phyloP scores from a whole-genome alignment of 30 jellyfish, hydroid and myxozoan species.

The Turritopsis dohrnii region DNA sequence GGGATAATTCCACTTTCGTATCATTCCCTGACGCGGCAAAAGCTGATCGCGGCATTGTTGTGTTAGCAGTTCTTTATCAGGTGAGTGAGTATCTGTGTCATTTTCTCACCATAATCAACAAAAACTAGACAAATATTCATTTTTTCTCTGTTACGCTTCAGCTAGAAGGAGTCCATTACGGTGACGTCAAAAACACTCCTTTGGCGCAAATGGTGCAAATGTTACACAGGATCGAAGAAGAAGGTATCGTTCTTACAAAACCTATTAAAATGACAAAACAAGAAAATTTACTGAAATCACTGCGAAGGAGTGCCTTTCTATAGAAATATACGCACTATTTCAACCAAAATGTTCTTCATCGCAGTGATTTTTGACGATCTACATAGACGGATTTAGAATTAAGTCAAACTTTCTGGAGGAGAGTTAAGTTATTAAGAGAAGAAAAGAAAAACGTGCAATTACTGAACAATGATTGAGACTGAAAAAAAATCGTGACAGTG shows the following conservation, averaged over 20 bases:
- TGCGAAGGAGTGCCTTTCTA: too few species aligned
- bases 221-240: slow-evolving; percentile 60
- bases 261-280: not conserved
- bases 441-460: too few species aligned
- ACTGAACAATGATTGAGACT: too few species aligned
- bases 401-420: too few species aligned
- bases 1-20: slow-evolving; percentile 91
- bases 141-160: not conserved
- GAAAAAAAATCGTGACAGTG: too few species aligned
- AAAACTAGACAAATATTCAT: not conserved
- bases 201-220: slow-evolving; percentile 68
- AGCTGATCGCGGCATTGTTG: slow-evolving; percentile 94
- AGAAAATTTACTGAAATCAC: too few species aligned
- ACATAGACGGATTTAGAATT: too few species aligned
- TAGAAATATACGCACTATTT: too few species aligned
- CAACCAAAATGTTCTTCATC: too few species aligned
- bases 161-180: slow-evolving; percentile 37
- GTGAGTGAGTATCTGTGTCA: slow-evolving; percentile 26
- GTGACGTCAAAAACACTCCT: slow-evolving; percentile 69
- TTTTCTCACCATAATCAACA: not conserved
- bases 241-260: slow-evolving; percentile 58
- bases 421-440: too few species aligned
- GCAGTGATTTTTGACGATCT: too few species aligned
- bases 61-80: slow-evolving; percentile 87
- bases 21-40: slow-evolving; percentile 92